Percentiles rank a stretch among this genome's conserved stretches.
Evolutionary conservation across 2,797 vertebrate species (phyloP).

Genomic region (Taenioides sp.): DNA sequence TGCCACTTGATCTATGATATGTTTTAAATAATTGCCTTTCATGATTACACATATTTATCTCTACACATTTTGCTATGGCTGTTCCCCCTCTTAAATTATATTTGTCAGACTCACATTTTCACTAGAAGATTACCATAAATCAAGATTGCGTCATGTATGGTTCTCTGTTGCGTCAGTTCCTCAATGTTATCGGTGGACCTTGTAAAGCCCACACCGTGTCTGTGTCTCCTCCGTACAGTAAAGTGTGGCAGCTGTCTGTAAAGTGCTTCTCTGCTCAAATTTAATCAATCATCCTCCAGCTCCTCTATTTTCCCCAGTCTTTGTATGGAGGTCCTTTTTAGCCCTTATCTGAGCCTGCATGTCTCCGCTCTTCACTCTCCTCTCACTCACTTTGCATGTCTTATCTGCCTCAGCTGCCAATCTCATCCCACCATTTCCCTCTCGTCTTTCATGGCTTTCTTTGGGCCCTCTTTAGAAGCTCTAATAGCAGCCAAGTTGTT

Average conservation of each 20-base stretch:
- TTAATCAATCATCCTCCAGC: conserved; percentile 55
- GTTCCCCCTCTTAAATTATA: too few relatives aligned
- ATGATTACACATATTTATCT: not conserved
- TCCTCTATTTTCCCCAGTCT: conserved; percentile 15
- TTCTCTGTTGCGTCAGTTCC: not conserved
- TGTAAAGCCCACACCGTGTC: conserved; percentile 36
- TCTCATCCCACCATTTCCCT: conserved; percentile 45
- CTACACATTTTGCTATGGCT: not conserved
- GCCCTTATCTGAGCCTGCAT: conserved; percentile 49
- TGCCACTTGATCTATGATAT: not conserved
- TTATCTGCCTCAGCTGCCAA: conserved; percentile 57
- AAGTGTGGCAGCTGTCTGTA: conserved; percentile 59
- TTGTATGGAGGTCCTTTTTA: conserved; percentile 35
- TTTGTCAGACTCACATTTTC: too few relatives aligned
- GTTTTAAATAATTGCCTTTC: not conserved
- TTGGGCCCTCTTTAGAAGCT: conserved; percentile 43
- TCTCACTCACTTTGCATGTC: conserved; percentile 35
- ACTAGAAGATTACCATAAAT: not conserved
- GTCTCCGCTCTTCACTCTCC: conserved; percentile 29
- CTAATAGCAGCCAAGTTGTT: conserved; percentile 49
- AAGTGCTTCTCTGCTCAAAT: conserved; percentile 40
- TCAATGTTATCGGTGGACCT: conserved; percentile 14
- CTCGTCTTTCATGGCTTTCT: conserved; percentile 16
- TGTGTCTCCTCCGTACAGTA: conserved; percentile 27
- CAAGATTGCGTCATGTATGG: not conserved